Evolutionary conservation across 92 coral and sea anemone species (phyloP).

Genomic region (Parazoanthus darwini): DNA sequence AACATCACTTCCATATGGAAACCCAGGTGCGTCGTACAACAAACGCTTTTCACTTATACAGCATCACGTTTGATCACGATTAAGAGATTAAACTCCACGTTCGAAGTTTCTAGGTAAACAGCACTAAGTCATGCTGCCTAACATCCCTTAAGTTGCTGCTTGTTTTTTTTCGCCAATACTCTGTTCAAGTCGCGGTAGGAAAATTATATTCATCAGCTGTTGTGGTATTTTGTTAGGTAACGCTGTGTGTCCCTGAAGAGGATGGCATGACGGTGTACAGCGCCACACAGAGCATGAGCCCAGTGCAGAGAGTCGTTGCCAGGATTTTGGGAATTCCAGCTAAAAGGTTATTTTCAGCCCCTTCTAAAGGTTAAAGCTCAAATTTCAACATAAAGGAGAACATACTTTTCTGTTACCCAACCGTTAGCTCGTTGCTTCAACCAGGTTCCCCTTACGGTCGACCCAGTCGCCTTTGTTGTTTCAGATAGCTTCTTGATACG

Average conservation of each 20-base stretch:
- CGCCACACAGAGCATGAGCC: slow-evolving; percentile 47
- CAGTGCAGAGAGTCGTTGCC: slow-evolving; percentile 46
- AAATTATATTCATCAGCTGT: not conserved
- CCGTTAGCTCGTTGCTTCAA: not conserved
- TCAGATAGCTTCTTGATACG: too few species aligned
- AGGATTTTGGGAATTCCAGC: slow-evolving; percentile 50
- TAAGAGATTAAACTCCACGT: too few species aligned
- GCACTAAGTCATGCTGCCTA: too few species aligned
- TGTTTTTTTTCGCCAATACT: too few species aligned
- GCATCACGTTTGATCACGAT: not conserved
- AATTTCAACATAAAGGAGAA: not conserved
- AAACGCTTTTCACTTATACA: not conserved
- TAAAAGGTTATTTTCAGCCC: slow-evolving; percentile 26
- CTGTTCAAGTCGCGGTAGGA: not conserved
- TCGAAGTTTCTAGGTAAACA: too few species aligned
- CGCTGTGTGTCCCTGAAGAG: slow-evolving; percentile 53
- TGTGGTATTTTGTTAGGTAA: slow-evolving; percentile 31
- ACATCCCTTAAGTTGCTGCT: too few species aligned
- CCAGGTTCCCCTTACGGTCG: not conserved
- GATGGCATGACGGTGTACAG: slow-evolving; percentile 60
- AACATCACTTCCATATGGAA: slow-evolving; percentile 93
- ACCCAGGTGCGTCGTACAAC: slow-evolving; percentile 69
- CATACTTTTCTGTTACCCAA: not conserved
- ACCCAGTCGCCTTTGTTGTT: too few species aligned
- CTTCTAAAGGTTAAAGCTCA: not conserved